Conservation (phyloP, 1,140 invertebrate genomes). For the Lordiphosa mommai region DNA sequence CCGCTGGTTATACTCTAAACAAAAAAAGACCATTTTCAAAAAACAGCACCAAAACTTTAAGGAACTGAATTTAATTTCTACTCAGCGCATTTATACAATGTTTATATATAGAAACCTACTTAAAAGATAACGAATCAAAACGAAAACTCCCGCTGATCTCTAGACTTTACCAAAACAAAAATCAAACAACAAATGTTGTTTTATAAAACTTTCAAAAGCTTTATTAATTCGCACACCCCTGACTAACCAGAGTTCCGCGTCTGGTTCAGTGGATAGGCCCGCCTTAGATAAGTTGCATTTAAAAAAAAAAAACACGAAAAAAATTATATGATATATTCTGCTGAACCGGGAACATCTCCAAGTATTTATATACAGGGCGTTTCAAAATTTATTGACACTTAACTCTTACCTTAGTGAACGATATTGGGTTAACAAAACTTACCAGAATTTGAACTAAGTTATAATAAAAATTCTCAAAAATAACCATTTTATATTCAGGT, state of each 20-base stretch:
- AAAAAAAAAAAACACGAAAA: slow-evolving; percentile 14
- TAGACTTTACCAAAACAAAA: no score
- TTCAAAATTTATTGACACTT: no score
- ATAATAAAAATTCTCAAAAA: no score
- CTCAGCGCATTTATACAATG: slow-evolving; percentile 53
- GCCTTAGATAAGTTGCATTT: slow-evolving; percentile 55
- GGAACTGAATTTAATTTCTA: slow-evolving; percentile 61
- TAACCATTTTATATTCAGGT: no score
- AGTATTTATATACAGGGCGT: no score
- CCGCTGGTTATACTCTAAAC: slow-evolving; percentile 69
- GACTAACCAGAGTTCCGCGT: no score
- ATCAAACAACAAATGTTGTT: not conserved
- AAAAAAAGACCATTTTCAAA: not conserved
- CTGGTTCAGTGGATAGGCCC: slow-evolving; percentile 39
- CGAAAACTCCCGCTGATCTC: no score
- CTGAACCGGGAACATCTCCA: not conserved
- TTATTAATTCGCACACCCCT: slow-evolving; percentile 24
- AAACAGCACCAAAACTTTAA: slow-evolving; percentile 47
- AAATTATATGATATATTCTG: not conserved
- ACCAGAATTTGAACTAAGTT: no score
- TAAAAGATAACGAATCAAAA: no score
- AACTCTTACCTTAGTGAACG: no score
- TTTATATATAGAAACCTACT: slow-evolving; percentile 20
- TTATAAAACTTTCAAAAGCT: slow-evolving; percentile 32
- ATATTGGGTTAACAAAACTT: no score